These are phyloP conservation scores for Lytechinus variegatus DNA, from an alignment of 35 echinoderm and acorn worm species.

Conservation along the genomic window DNA sequence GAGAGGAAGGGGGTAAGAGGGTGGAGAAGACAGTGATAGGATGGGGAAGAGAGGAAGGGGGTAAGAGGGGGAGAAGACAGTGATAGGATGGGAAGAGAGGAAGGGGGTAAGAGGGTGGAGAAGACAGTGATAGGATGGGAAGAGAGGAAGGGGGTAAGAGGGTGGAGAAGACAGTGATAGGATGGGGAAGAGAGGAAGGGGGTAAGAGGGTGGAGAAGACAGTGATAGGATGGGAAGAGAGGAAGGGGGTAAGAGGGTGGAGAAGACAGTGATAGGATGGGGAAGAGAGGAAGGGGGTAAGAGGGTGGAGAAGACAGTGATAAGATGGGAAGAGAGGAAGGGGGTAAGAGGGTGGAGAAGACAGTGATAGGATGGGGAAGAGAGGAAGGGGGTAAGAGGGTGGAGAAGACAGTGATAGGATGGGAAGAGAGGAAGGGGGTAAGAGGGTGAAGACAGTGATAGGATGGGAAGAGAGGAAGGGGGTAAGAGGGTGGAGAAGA, in stretches of 20 bases:
- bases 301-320: neutral
- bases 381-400: neutral
- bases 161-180: neutral
- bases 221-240: neutral
- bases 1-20: neutral
- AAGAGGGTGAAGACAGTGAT: no score
- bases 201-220: neutral
- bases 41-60: neutral
- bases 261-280: neutral
- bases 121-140: neutral
- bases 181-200: neutral
- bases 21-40: neutral
- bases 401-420: no score
- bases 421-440: no score
- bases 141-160: neutral
- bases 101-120: neutral
- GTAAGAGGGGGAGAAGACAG: no score
- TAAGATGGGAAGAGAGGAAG: neutral
- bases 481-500: no score
- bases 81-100: neutral
- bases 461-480: no score
- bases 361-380: neutral
- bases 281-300: neutral
- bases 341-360: neutral
- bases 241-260: neutral